Base-by-base conservation (phyloP, 2,888 invertebrate genomes). In the Drosophila barbarae region DNA sequence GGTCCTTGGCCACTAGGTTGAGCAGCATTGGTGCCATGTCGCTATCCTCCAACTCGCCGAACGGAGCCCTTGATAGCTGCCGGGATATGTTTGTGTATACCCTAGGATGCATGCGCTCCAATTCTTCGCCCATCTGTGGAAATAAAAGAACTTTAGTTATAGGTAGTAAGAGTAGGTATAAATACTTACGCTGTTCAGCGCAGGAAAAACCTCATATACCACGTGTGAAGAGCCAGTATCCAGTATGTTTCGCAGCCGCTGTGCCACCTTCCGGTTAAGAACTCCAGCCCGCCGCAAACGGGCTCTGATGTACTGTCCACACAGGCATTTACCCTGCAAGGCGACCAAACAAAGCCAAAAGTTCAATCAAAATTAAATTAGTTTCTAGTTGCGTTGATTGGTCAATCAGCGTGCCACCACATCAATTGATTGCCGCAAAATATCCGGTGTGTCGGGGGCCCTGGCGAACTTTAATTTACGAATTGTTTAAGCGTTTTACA, bases 61-160 rank as follows among this genome's bases (percentile, higher is more conserved):
- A 91, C 0, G 92, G 92, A 1, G 92, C 90, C 26, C 92, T 88
- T 59, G 93, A 93, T 12, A 94, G 92, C 86, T 95, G 95, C n/a
- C 95, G 90, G 0, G 93, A 93, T 3, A 95, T 92, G 65, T 93
- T 93, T 12, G 93, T 91, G 85, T 93, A 94, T 9, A 95, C 91
- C 49, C 94, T 93, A 0, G 96, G 95, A 86, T 95, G 92, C 90
- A 94, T 93, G 53, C 94, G 91, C 87, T 96, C 96, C 68, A 96
- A 90, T 71, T 95, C 94, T 34, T 92, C 91, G 35, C 94, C 93
- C 69, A 94, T 90, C 73, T 90, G 77, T 12, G 88, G 86, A 47
- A 13, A 71, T 87, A 87, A 53, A 89, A 88, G 4, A 2, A 3
- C 3, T 12, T 34, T 30, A 18, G 5, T 32, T 2, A 21, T 2